Evolutionary conservation across 2,797 vertebrate species (phyloP), one percentile per base, ranked within the genome.

Genomic region (Sebastes variabilis): DNA sequence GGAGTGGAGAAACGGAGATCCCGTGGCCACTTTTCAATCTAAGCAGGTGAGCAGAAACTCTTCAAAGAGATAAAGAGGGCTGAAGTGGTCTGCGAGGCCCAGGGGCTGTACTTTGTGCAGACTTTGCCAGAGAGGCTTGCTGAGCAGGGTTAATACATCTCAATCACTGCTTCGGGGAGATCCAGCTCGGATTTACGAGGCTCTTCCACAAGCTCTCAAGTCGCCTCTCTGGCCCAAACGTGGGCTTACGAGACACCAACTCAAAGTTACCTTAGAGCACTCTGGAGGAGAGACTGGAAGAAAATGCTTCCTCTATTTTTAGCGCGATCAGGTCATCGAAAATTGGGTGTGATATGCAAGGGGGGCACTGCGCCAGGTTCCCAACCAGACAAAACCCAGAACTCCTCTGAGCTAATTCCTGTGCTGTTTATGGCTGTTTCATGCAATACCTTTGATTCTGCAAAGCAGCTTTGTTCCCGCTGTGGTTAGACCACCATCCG

Each of bases 131-230:
- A 56, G 77, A 88, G 76, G 81, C 87, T 92, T 76, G 68, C 66
- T 81, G 79, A 82, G 80, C 61, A n/a, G 80, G 79, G 84, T 90
- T 92, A 93, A 90, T 79, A 83, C 79, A 56, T 84, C 81, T 79
- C 87, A 88, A 84, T 88, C 76, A 72, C 84, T 64, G 84, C 89
- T 91, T 81, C 62, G 9, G 80, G 67, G 77, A 79, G 85, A 92
- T 92, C 84, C 81, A 76, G 67, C 56, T 67, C 59, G 83, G 91
- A 92, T 93, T 93, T 89, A 91, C 24, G 46, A 79, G 73, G 77
- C 88, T 92, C 83, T 81, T 80, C 68, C 61, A 75, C 64, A 75
- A 83, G 58, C 86, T 86, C 79, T 88, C n/a, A 32, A 62, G 68
- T 79, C 29, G 42, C 75, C 75, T 85, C 80, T 75, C 76, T 38